Evolutionary conservation across 2,797 vertebrate species (phyloP).

Genomic region (Picus viridis): DNA sequence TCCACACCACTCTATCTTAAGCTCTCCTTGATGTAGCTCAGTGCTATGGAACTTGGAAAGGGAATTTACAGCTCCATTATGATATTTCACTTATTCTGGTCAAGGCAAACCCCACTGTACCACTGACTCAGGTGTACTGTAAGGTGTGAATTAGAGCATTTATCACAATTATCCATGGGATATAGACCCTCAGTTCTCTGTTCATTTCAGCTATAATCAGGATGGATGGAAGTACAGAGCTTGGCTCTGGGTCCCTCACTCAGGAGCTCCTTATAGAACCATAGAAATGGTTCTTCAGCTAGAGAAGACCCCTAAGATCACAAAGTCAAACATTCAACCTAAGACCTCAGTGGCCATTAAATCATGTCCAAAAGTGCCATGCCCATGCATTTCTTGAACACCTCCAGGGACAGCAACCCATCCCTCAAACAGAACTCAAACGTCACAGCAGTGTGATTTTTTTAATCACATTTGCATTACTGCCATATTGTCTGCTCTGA

Average conservation of each 20-base stretch:
- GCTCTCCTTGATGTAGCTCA: background rate
- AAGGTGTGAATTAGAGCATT: accelerated
- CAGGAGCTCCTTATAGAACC: background rate
- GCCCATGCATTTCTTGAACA: no score
- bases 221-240: background rate
- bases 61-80: background rate
- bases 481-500: background rate
- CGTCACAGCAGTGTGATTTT: background rate
- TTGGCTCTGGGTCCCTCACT: background rate
- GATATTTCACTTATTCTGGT: background rate
- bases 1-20: no score
- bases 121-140: no score
- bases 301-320: no score
- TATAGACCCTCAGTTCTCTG: background rate
- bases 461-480: no score
- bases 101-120: accelerated
- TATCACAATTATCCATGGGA: background rate
- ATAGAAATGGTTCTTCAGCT: no score
- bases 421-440: accelerated
- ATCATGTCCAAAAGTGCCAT: no score
- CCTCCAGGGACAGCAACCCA: background rate
- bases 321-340: no score
- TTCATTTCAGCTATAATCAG: background rate
- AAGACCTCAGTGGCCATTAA: no score
- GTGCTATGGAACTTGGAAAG: accelerated